Evolutionary conservation across 2,888 invertebrate species (phyloP), one percentile per base, ranked within the genome.

Genomic region (Pandemis cinnamomeana): DNA sequence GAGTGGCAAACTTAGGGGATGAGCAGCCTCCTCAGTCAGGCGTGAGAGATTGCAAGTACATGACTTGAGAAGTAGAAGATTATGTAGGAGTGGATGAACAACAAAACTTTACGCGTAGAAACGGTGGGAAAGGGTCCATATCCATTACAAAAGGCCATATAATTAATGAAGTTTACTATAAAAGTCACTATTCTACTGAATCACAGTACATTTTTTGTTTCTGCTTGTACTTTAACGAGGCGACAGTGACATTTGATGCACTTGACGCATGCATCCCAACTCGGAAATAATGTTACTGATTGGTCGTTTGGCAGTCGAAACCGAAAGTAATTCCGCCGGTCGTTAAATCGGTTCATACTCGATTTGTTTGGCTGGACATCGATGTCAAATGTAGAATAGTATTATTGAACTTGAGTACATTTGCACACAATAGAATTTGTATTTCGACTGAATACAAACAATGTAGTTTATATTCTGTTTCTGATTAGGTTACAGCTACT

Each of bases 351-450:
- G 62, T 6, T 67, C 58, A 51, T 70, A 62, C 67, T 63, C 68
- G 63, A 67, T 71, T 71, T 74, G 74, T 74, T 64, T 46, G 46
- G 44, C 53, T 67, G 53, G 62, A 67, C 67, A 55, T 74, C 64
- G 61, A 60, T 71, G 74, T 67, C 74, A 74, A 74, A 74, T 46
- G 61, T 36, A 55, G 44, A 67, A 71, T 72, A 68, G 46, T 66
- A 73, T 70, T 70, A 53, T 66, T 74, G 71, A 74, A 74, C 71
- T 74, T 71, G 74, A 71, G 51, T 69, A 58, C 48, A 74, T 74
- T 74, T 74, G 67, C 74, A 71, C 74, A 74, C 74, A 74, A 74
- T 74, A 70, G 60, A 73, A 66, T 73, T 48, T 44, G 60, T 70
- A 67, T 73, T 46, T 51, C n/a, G 13, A 62, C 36, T 36, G 71